Conservation (phyloP, 2,888 invertebrate species). For the Scotopteryx bipunctaria region DNA sequence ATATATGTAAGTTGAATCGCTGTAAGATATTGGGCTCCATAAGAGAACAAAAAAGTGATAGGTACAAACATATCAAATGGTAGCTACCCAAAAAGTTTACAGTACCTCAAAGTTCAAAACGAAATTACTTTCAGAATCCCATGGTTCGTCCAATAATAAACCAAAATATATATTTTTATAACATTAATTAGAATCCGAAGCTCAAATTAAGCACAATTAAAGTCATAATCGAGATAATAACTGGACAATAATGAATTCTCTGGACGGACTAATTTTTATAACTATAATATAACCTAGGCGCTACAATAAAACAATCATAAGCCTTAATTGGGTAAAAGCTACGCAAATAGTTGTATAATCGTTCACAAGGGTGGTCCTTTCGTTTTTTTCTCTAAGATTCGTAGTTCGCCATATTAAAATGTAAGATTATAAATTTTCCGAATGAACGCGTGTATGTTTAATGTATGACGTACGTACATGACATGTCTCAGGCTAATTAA, state of each 20-base stretch:
- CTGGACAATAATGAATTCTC: slow-evolving; percentile 47
- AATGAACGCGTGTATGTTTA: slow-evolving; percentile 60
- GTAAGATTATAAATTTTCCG: slow-evolving; percentile 61
- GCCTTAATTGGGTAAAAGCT: slow-evolving; percentile 54
- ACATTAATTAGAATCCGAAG: slow-evolving; percentile 34
- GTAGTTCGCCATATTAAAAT: slow-evolving; percentile 55
- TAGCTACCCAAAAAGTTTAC: too few relatives aligned
- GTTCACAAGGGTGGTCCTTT: slow-evolving; percentile 58
- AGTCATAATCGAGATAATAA: slow-evolving; percentile 54
- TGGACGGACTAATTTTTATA: slow-evolving; percentile 50
- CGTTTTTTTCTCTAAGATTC: slow-evolving; percentile 41
- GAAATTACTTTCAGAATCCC: too few relatives aligned
- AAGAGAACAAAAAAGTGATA: too few relatives aligned
- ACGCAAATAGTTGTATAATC: slow-evolving; percentile 48
- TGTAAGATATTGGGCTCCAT: too few relatives aligned
- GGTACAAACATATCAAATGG: too few relatives aligned
- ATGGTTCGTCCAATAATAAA: too few relatives aligned
- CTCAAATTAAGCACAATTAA: slow-evolving; percentile 67
- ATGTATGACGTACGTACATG: slow-evolving; percentile 69
- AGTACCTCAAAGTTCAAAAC: too few relatives aligned
- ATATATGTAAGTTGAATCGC: too few relatives aligned
- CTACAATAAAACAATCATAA: slow-evolving; percentile 60
- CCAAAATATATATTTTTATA: slow-evolving; percentile 23
- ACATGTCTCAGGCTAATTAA: slow-evolving; percentile 73
- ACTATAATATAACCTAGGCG: slow-evolving; percentile 45